These are phyloP conservation scores for Eulemur mongoz DNA, from an alignment of 2,797 vertebrate genomes.

Conservation along the genomic window DNA sequence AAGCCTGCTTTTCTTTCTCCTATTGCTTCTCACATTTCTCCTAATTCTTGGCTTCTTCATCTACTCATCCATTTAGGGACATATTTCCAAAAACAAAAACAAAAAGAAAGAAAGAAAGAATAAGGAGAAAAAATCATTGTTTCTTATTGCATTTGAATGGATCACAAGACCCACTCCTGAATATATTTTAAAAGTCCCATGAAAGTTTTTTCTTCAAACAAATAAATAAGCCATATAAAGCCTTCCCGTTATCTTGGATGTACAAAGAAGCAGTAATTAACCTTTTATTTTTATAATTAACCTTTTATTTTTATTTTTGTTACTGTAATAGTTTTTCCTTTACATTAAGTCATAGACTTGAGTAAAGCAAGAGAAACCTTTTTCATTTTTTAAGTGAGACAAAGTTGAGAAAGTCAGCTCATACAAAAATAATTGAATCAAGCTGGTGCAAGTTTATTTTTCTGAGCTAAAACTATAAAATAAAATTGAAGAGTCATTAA, in stretches of 20 bases:
- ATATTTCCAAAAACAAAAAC: background rate
- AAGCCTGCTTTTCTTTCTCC: background rate
- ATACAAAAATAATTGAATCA: background rate
- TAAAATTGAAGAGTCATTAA: background rate
- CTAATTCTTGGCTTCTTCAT: background rate
- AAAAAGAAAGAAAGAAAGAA: background rate
- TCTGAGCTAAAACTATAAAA: background rate
- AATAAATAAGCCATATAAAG: background rate
- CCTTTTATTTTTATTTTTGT: background rate
- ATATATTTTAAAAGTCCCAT: background rate
- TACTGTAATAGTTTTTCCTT: background rate
- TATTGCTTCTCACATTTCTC: background rate
- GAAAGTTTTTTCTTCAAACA: background rate
- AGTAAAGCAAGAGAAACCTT: background rate
- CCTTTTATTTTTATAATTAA: background rate
- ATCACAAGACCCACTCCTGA: background rate
- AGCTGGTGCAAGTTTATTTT: background rate
- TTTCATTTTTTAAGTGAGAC: background rate
- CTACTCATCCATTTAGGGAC: background rate
- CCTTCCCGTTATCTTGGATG: background rate
- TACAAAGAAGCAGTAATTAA: background rate
- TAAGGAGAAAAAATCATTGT: background rate
- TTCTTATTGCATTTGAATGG: background rate
- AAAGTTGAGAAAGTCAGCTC: background rate
- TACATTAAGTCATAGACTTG: background rate